Evolutionary conservation across 1,140 invertebrate species (phyloP).

Genomic region (Amyelois transitella): DNA sequence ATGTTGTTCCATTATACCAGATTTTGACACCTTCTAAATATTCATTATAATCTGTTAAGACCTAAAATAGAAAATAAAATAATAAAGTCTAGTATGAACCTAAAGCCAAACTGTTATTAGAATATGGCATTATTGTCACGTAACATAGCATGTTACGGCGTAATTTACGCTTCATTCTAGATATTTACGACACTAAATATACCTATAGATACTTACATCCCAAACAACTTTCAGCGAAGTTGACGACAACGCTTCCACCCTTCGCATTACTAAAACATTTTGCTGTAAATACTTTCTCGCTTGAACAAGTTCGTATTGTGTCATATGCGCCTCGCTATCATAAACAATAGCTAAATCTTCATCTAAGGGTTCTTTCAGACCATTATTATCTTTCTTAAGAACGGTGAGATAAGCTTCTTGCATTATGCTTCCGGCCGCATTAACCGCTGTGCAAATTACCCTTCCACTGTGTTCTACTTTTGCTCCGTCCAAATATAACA

Average conservation of each 20-base stretch:
- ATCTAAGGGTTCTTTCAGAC: conserved; percentile 41
- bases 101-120: not conserved
- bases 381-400: conserved; percentile 55
- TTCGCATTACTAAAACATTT: conserved; percentile 86
- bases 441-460: conserved; percentile 65
- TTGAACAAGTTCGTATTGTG: conserved; percentile 86
- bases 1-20: conserved; percentile 79
- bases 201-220: conserved; percentile 82
- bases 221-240: conserved; percentile 89
- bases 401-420: conserved; percentile 65
- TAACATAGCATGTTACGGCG: conserved; percentile 1
- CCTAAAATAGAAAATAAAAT: conserved; percentile 41
- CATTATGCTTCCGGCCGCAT: conserved; percentile 66
- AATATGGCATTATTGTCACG: not conserved
- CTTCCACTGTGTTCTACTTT: conserved; percentile 58
- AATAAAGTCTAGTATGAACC: not conserved
- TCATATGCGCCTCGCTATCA: conserved; percentile 78
- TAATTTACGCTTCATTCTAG: not conserved
- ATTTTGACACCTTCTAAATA: conserved; percentile 94
- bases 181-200: not conserved
- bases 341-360: conserved; percentile 45
- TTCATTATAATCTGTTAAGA: conserved; percentile 73
- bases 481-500: conserved; percentile 61
- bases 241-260: conserved; percentile 85
- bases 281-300: conserved; percentile 85